Percentiles rank a stretch among this genome's conserved stretches.
phyloP scores from a whole-genome alignment of 2,888 invertebrate genomes.

The Torymus auratus region DNA sequence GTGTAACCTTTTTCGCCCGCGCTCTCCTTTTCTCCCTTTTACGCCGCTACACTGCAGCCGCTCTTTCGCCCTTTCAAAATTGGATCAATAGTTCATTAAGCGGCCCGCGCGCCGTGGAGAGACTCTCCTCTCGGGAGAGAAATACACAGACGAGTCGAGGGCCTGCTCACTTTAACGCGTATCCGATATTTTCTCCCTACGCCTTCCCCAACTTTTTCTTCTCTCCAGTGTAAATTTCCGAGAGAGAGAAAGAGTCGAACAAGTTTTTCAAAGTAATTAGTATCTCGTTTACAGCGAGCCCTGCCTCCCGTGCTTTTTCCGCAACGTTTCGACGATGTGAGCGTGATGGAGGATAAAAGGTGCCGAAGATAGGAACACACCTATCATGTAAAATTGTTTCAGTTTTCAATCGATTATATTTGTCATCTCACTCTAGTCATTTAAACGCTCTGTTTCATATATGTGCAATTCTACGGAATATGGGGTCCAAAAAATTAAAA shows the following conservation, averaged over 20 bases:
- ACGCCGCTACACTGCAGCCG: background rate
- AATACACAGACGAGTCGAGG: background rate
- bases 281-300: conserved; percentile 11
- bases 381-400: too few species aligned
- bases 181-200: conserved; percentile 3
- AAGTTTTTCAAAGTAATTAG: conserved; percentile 36
- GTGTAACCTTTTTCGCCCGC: too few species aligned
- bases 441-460: too few species aligned
- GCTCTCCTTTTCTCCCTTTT: background rate
- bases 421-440: too few species aligned
- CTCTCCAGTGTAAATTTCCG: too few species aligned
- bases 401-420: too few species aligned
- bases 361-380: too few species aligned
- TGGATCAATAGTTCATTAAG: conserved; percentile 27
- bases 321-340: too few species aligned
- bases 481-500: too few species aligned
- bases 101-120: background rate
- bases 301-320: background rate
- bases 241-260: background rate
- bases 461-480: too few species aligned
- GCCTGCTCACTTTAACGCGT: background rate
- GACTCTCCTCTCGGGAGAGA: background rate
- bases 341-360: too few species aligned
- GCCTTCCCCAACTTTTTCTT: background rate
- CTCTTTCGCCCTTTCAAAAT: background rate